These are phyloP conservation scores for Tragelaphus strepsiceros DNA, from an alignment of 2,113 vertebrate species.

Conservation along the genomic window DNA sequence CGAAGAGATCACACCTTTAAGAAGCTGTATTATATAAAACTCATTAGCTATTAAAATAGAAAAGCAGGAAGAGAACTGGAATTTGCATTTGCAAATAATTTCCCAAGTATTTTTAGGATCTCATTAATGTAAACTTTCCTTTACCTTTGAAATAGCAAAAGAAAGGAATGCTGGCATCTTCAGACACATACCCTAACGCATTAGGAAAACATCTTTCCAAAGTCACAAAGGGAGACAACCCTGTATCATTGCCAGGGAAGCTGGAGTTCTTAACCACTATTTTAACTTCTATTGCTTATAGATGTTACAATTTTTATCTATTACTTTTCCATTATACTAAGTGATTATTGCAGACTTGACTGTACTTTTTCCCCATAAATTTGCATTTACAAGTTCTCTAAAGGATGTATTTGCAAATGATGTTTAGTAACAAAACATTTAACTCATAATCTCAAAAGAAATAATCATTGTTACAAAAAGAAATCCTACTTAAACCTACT, in stretches of 20 bases:
- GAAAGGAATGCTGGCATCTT: background rate
- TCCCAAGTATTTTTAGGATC: background rate
- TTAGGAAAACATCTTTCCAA: background rate
- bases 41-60: background rate
- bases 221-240: background rate
- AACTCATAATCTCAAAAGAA: background rate
- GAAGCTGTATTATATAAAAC: background rate
- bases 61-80: background rate
- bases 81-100: background rate
- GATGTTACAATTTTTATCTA: background rate
- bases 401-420: background rate
- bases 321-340: background rate
- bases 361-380: background rate
- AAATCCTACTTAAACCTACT: background rate
- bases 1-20: background rate
- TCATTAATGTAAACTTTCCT: background rate
- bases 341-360: background rate
- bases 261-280: background rate
- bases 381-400: background rate
- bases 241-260: background rate
- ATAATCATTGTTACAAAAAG: background rate
- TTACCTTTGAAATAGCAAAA: background rate
- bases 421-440: constrained; percentile 20
- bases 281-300: background rate
- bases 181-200: background rate